These are phyloP conservation scores for Microcebus ravelobensis DNA, from an alignment of 2,113 vertebrate genomes.

Conservation along the genomic window DNA sequence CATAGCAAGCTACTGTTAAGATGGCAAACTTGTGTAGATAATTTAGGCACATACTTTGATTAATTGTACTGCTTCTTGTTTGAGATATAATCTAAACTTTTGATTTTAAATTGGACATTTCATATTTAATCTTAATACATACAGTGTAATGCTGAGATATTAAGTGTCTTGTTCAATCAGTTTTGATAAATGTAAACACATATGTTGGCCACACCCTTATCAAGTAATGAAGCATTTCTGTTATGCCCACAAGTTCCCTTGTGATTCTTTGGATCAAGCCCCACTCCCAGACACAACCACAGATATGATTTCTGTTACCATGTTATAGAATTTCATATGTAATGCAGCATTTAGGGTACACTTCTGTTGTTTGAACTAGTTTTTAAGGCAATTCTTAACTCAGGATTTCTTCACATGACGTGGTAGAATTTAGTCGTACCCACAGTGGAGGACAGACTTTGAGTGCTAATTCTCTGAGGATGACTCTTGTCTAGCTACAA, in stretches of 20 bases:
- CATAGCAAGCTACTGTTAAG: too few relatives aligned
- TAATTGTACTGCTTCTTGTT: too few relatives aligned
- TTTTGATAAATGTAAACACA: background rate
- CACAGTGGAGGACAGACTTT: background rate
- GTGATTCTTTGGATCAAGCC: background rate
- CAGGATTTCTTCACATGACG: background rate
- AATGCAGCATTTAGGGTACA: background rate
- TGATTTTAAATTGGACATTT: too few relatives aligned
- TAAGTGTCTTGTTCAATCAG: background rate
- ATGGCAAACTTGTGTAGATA: too few relatives aligned
- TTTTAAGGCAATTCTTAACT: background rate
- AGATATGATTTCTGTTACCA: background rate
- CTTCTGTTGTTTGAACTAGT: background rate
- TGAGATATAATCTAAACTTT: too few relatives aligned
- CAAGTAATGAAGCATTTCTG: background rate
- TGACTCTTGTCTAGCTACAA: background rate
- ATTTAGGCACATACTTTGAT: too few relatives aligned
- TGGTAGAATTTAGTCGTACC: background rate
- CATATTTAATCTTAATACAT: too few relatives aligned
- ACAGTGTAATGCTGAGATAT: background rate
- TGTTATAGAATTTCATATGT: background rate
- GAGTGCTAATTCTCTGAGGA: background rate
- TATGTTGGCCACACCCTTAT: too few relatives aligned
- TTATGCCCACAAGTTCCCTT: background rate
- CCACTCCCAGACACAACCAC: background rate